Percentiles rank a stretch among this genome's conserved stretches.
Evolutionary conservation across 2,113 vertebrate genomes (phyloP).

Genomic region (Bucco capensis): DNA sequence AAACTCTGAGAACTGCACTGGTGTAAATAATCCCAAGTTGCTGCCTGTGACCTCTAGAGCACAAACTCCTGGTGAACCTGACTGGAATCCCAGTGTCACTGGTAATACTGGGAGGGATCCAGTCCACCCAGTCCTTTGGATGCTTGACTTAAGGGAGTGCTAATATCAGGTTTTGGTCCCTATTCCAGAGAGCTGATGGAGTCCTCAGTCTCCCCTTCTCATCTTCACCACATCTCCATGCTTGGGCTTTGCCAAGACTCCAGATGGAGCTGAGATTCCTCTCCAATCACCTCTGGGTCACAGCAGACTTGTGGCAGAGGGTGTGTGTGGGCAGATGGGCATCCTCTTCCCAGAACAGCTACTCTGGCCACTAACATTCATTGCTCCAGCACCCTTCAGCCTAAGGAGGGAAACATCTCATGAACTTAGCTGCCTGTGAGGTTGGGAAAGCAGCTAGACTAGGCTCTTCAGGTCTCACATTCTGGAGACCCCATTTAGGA

Average conservation of each 20-base stretch:
- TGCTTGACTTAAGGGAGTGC: neutral
- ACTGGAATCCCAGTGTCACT: neutral
- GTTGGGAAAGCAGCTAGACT: neutral
- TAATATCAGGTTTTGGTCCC: neutral
- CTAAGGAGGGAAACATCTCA: neutral
- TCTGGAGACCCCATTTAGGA: neutral
- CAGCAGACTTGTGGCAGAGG: neutral
- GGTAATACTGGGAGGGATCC: neutral
- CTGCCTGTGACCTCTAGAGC: neutral
- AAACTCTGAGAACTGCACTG: neutral
- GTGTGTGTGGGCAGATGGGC: neutral
- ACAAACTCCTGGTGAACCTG: neutral
- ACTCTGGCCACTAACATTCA: neutral
- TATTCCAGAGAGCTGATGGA: neutral
- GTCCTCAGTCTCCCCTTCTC: neutral
- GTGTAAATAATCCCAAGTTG: neutral
- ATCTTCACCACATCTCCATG: neutral
- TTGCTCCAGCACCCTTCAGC: neutral
- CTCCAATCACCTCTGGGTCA: neutral
- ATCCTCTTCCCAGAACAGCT: neutral
- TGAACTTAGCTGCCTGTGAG: neutral
- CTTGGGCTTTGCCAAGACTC: neutral
- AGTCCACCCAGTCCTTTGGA: neutral
- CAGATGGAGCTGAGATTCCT: neutral
- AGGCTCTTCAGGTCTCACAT: neutral